Conservation (phyloP, 2,113 vertebrate genomes). For the Gallinago media region DNA sequence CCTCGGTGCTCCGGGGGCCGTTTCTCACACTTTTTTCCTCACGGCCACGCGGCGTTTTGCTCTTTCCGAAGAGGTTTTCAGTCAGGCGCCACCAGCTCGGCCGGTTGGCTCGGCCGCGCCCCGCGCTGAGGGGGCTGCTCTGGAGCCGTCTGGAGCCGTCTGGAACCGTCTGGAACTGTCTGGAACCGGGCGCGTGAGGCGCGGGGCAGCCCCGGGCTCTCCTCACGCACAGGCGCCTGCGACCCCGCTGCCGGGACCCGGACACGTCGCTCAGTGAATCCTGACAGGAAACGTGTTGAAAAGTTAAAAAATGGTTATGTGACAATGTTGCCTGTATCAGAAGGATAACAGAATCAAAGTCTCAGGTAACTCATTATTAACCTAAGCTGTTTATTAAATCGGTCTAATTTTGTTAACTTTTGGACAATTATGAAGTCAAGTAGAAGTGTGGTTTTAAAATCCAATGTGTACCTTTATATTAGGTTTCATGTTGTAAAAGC, state of each 20-base stretch:
- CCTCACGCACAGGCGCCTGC: no score
- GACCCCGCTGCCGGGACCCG: neutral
- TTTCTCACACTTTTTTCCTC: neutral
- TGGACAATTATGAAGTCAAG: neutral
- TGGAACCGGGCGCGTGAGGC: no score
- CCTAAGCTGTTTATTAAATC: neutral
- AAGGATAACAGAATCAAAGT: neutral
- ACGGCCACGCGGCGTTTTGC: neutral
- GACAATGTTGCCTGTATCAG: neutral
- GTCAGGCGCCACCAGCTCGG: no score
- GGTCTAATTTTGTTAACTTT: neutral
- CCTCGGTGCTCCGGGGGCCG: neutral
- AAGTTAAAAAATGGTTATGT: neutral
- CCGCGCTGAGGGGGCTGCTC: rapidly evolving
- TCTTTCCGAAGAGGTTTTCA: neutral
- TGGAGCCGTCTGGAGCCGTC: neutral
- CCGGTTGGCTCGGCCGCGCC: rapidly evolving
- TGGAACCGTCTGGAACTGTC: no score
- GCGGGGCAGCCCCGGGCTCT: no score
- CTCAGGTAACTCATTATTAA: neutral
- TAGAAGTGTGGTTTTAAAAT: neutral
- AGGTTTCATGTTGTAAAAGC: neutral
- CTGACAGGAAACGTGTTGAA: neutral
- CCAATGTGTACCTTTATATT: neutral
- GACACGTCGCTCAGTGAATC: rapidly evolving